Conservation (phyloP, 2,113 vertebrate genomes). For the Prunella himalayana region DNA sequence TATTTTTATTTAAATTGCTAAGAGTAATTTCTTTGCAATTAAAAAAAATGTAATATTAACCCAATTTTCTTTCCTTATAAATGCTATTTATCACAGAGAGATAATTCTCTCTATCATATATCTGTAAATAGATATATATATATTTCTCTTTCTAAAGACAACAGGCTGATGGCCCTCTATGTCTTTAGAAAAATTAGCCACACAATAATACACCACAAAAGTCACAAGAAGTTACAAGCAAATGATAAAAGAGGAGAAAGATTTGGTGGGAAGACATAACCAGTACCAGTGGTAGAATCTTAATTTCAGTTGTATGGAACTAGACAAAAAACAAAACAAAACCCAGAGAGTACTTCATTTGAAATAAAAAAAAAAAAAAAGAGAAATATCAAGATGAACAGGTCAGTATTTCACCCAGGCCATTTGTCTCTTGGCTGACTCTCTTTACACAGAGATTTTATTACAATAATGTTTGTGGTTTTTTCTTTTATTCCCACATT, state of each 20-base stretch:
- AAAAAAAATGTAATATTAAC: background rate
- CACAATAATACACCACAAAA: background rate
- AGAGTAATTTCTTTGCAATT: background rate
- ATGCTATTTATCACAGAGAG: background rate
- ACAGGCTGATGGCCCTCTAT: background rate
- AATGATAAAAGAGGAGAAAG: background rate
- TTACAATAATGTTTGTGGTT: background rate
- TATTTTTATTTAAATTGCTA: background rate
- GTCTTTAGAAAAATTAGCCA: background rate
- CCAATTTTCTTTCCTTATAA: background rate
- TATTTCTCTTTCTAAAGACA: background rate
- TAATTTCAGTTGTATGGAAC: background rate
- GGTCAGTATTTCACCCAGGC: background rate
- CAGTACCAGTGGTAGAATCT: background rate
- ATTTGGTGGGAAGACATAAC: background rate
- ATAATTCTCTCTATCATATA: background rate
- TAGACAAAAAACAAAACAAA: background rate
- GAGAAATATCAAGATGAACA: background rate
- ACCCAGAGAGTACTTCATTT: rapidly evolving
- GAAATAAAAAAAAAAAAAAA: background rate
- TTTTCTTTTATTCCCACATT: background rate
- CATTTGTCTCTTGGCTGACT: background rate
- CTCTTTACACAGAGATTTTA: background rate
- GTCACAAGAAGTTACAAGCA: background rate
- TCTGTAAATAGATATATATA: background rate